Evolutionary conservation across 2,113 vertebrate genomes (phyloP).

Genomic region (Ophiodon elongatus): DNA sequence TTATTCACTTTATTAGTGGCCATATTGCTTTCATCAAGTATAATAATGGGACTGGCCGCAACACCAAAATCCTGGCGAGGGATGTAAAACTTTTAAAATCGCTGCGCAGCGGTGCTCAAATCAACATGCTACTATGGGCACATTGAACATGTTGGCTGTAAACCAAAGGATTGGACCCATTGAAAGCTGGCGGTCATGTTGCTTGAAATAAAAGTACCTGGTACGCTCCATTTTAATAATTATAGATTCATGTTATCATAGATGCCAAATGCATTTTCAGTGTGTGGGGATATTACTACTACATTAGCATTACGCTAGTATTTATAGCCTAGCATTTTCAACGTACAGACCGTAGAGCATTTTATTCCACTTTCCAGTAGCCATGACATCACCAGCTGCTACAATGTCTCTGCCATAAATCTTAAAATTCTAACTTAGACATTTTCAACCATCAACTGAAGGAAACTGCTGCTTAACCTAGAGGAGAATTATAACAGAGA

Average conservation of each 20-base stretch:
- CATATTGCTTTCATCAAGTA: not conserved
- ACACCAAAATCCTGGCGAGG: no score
- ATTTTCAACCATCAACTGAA: not conserved
- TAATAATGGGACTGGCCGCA: not conserved
- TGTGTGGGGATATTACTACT: not conserved
- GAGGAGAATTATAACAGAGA: not conserved
- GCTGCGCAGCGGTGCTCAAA: no score
- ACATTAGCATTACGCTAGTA: not conserved
- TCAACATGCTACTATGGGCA: no score
- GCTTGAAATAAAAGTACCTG: not conserved
- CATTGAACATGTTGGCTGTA: no score
- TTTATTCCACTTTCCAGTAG: not conserved
- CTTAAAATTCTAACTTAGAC: not conserved
- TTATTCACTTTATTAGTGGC: not conserved
- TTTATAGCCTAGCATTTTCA: not conserved
- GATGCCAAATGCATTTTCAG: not conserved
- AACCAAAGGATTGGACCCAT: no score
- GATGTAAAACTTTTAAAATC: no score
- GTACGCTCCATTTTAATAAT: not conserved
- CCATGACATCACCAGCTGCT: not conserved
- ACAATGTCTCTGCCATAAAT: not conserved
- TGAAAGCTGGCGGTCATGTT: no score
- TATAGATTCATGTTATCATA: not conserved
- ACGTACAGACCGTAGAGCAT: not conserved
- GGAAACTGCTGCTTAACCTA: not conserved